A percentile compares a stretch with the other conserved stretches of the same genome.
Conservation (phyloP, 2,888 invertebrate genomes). For the Apodemia zela region DNA sequence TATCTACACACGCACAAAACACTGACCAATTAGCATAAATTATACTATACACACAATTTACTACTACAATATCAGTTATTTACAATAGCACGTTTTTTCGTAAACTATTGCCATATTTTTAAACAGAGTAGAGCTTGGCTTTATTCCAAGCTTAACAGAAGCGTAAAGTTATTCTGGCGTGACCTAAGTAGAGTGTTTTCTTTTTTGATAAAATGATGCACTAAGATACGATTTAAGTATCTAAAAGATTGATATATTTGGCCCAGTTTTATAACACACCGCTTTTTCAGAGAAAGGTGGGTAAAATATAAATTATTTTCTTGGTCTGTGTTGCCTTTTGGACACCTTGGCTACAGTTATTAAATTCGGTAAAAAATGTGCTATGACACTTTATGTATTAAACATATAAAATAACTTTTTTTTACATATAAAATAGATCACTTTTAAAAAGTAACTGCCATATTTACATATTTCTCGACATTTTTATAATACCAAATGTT, state of each 20-base stretch:
- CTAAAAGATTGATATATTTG: background rate
- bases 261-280: background rate
- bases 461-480: no score
- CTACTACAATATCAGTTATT: conserved; percentile 65
- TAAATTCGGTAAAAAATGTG: no score
- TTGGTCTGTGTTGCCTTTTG: no score
- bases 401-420: no score
- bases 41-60: conserved; percentile 72
- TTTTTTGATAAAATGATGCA: background rate
- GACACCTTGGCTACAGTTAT: no score
- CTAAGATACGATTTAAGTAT: background rate
- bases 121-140: background rate
- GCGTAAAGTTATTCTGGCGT: background rate
- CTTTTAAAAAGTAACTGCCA: no score
- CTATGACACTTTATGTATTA: no score
- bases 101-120: conserved; percentile 1
- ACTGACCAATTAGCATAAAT: conserved; percentile 59
- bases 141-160: conserved; percentile 3
- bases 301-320: no score
- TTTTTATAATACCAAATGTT: no score
- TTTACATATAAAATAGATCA: no score
- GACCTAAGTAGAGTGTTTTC: conserved; percentile 2
- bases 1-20: conserved; percentile 77
- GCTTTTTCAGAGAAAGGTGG: background rate
- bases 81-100: conserved; percentile 43